Evolutionary conservation across 2,888 invertebrate genomes (phyloP).

Genomic region (Cordilura impudica): DNA sequence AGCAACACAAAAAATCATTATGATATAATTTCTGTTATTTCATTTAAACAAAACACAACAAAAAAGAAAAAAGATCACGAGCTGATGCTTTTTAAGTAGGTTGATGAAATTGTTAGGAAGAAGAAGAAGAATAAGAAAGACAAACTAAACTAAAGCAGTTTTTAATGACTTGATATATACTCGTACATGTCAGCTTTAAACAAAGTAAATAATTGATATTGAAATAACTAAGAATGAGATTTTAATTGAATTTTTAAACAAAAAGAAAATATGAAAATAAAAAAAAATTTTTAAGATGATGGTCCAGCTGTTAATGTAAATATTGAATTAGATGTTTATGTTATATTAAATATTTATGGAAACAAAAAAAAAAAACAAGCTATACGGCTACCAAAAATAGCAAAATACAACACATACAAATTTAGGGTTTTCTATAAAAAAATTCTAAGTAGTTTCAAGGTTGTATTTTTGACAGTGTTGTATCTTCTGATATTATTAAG

Average conservation of each 20-base stretch:
- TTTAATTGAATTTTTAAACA: constrained; percentile 21
- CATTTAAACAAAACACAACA: constrained; percentile 14
- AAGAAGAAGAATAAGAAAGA: background rate
- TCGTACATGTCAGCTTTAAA: background rate
- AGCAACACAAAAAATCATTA: background rate
- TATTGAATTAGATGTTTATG: too few relatives aligned
- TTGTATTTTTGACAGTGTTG: too few relatives aligned
- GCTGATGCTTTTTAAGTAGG: constrained; percentile 19
- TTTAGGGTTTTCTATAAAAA: too few relatives aligned
- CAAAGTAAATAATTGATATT: background rate
- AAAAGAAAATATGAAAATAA: too few relatives aligned
- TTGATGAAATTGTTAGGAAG: constrained; percentile 2
- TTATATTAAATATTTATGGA: too few relatives aligned
- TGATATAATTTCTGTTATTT: constrained; percentile 11
- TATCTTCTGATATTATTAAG: too few relatives aligned
- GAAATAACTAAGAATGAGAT: background rate
- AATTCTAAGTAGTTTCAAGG: too few relatives aligned
- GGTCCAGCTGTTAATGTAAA: too few relatives aligned
- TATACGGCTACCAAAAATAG: too few relatives aligned
- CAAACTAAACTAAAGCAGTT: constrained; percentile 3
- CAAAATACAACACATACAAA: too few relatives aligned
- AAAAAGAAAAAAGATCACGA: constrained; percentile 3
- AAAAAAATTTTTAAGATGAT: too few relatives aligned
- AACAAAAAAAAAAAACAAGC: too few relatives aligned
- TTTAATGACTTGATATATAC: background rate